phyloP scores from a whole-genome alignment of 2,888 invertebrate species.

The Hybos culiciformis region DNA sequence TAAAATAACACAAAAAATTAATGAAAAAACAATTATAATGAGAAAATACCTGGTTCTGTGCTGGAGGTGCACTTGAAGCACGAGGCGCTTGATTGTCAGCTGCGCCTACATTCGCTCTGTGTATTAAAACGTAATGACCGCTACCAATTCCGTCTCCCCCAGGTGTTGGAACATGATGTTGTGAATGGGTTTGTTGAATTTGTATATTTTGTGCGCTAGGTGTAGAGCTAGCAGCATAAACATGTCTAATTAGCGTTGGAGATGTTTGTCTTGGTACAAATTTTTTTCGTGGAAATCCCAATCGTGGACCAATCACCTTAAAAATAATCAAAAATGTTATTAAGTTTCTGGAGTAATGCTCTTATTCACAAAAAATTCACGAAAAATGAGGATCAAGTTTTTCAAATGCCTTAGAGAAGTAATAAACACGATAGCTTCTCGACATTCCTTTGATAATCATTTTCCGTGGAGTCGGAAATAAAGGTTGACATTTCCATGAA shows the following conservation, averaged over 20 bases:
- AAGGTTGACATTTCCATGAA: no score
- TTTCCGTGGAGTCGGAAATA: no score
- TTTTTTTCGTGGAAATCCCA: conserved; percentile 34
- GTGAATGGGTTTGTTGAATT: conserved; percentile 17
- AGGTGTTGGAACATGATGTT: conserved; percentile 9
- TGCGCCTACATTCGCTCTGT: conserved; percentile 47
- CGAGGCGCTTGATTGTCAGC: conserved; percentile 57
- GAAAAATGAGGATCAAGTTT: no score
- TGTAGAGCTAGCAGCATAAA: conserved; percentile 32
- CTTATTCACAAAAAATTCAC: no score
- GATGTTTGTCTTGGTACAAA: conserved; percentile 44
- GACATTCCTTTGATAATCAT: no score
- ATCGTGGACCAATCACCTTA: conserved; percentile 32
- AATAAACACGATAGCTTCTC: no score
- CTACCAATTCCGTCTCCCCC: conserved; percentile 27
- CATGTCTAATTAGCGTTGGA: conserved; percentile 50
- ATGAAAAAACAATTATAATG: not conserved
- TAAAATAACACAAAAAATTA: no score
- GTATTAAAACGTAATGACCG: conserved; percentile 71
- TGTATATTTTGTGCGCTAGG: conserved; percentile 16
- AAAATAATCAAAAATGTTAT: not conserved
- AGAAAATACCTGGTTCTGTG: conserved; percentile 39
- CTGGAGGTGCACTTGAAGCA: conserved; percentile 73
- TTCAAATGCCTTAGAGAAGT: not conserved
- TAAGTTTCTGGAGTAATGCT: no score